phyloP scores from a whole-genome alignment of 2,113 vertebrate species.

The Recurvirostra avosetta region DNA sequence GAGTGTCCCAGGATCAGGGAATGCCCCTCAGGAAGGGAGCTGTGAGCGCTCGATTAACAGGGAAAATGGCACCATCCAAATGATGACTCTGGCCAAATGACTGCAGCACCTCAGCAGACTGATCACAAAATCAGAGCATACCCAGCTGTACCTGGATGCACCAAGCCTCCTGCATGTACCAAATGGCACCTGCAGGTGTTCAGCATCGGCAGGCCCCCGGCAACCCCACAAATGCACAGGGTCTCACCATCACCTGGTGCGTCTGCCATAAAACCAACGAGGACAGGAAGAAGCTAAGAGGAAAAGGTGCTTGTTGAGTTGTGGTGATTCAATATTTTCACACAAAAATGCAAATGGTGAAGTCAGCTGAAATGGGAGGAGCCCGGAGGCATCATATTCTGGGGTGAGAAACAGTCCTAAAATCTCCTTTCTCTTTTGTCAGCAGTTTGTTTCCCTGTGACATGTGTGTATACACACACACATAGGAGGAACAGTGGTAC shows the following conservation, averaged over 20 bases:
- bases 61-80: background rate
- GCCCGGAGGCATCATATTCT: background rate
- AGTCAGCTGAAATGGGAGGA: background rate
- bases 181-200: fast-evolving
- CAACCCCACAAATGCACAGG: no score
- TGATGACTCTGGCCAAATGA: background rate
- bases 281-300: background rate
- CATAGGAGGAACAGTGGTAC: background rate
- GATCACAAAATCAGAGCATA: background rate
- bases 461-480: fast-evolving
- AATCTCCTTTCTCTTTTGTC: background rate
- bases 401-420: background rate
- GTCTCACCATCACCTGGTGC: no score
- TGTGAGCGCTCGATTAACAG: background rate
- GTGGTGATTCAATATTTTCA: background rate
- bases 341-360: background rate
- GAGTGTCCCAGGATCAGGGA: background rate
- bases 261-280: background rate
- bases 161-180: background rate
- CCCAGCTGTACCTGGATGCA: background rate
- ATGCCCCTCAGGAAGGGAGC: fast-evolving
- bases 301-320: background rate
- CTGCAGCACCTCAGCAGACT: background rate
- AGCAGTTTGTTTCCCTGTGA: background rate
- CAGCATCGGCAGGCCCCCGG: no score